Conservation (phyloP, 1,140 invertebrate species). For the Diachasma alloeum region DNA sequence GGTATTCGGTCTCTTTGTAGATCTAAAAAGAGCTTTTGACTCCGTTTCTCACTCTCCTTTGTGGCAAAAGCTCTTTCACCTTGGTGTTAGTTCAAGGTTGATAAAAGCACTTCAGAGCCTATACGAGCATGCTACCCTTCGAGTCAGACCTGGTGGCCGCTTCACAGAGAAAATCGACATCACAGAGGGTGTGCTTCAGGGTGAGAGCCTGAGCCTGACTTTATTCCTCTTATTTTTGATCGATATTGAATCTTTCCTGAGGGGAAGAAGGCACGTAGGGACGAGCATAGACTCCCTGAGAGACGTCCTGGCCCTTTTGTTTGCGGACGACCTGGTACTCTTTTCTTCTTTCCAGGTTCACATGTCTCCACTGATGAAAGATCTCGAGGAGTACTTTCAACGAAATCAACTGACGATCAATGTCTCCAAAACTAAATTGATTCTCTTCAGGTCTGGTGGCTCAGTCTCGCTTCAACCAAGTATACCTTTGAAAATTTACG, state of each 20-base stretch:
- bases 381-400: conserved; percentile 32
- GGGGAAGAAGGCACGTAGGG: conserved; percentile 20
- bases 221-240: conserved; percentile 31
- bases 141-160: background rate
- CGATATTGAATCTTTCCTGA: conserved; percentile 32
- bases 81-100: background rate
- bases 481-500: too few relatives aligned
- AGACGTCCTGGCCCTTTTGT: conserved; percentile 32
- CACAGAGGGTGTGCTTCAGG: too few relatives aligned
- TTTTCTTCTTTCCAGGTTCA: conserved; percentile 8
- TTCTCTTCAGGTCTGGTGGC: conserved; percentile 35
- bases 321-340: conserved; percentile 37
- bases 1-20: conserved; percentile 20
- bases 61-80: conserved; percentile 4
- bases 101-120: background rate
- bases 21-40: conserved; percentile 22
- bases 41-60: conserved; percentile 14
- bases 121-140: background rate
- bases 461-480: too few relatives aligned
- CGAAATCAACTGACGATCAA: conserved; percentile 29
- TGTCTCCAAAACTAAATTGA: conserved; percentile 35
- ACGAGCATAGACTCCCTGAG: conserved; percentile 15
- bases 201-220: conserved; percentile 23
- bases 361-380: conserved; percentile 23
- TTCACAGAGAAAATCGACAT: background rate